Evolutionary conservation across 2,113 vertebrate genomes (phyloP).

Genomic region (Lanius collurio): DNA sequence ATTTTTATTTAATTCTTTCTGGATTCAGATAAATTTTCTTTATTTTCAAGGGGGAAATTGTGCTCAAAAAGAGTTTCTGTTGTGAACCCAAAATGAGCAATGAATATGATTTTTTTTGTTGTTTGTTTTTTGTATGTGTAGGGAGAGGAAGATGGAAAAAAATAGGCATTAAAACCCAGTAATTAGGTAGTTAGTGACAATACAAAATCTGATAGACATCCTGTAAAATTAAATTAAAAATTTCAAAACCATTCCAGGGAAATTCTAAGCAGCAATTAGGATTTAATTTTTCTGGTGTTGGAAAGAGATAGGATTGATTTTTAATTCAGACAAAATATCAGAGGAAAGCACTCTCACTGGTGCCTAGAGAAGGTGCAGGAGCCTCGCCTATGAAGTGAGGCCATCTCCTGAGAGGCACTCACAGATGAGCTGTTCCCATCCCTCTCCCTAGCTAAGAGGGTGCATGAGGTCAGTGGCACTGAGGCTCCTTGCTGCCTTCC

Average conservation of each 20-base stretch:
- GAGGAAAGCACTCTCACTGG: neutral
- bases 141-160: neutral
- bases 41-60: neutral
- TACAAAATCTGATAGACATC: neutral
- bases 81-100: neutral
- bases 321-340: neutral
- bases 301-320: neutral
- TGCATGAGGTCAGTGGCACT: rapidly evolving
- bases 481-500: rapidly evolving
- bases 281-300: neutral
- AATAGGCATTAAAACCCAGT: neutral
- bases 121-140: neutral
- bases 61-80: neutral
- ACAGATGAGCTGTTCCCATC: rapidly evolving
- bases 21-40: neutral
- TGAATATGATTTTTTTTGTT: neutral
- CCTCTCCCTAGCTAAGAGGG: too few relatives aligned
- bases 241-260: neutral
- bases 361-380: neutral
- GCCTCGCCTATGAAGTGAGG: rapidly evolving
- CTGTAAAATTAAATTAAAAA: constrained; percentile 14
- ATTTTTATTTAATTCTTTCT: neutral
- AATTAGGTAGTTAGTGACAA: neutral
- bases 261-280: neutral
- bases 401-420: neutral